These are phyloP conservation scores for Cirrhinus mrigala DNA, from an alignment of 2,797 vertebrate species.

Conservation along the genomic window DNA sequence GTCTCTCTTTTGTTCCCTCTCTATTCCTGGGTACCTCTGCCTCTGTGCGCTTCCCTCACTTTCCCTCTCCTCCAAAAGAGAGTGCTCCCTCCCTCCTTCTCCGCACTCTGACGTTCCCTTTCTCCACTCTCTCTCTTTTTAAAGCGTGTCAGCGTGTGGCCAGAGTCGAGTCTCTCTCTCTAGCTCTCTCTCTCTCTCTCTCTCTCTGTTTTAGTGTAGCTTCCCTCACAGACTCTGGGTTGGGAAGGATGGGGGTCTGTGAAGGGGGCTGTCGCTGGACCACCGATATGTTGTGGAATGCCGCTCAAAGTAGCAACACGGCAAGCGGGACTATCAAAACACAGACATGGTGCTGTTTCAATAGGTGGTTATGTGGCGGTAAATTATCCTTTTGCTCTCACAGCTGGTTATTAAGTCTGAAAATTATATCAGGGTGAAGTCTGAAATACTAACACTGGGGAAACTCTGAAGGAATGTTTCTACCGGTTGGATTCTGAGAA, in stretches of 20 bases:
- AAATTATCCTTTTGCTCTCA: slow-evolving; percentile 7
- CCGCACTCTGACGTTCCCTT: slow-evolving; percentile 72
- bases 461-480: background rate
- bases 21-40: slow-evolving; percentile 56
- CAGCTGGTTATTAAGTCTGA: slow-evolving; percentile 13
- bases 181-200: slow-evolving; percentile 22
- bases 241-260: slow-evolving; percentile 59
- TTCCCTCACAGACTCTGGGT: slow-evolving; percentile 55
- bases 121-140: slow-evolving; percentile 68
- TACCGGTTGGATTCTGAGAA: background rate
- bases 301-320: slow-evolving; percentile 14
- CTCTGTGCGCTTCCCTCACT: slow-evolving; percentile 50
- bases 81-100: slow-evolving; percentile 75
- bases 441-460: background rate
- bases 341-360: background rate
- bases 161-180: slow-evolving; percentile 78
- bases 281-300: slow-evolving; percentile 72
- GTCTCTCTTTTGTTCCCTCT: slow-evolving; percentile 62
- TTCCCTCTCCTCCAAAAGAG: slow-evolving; percentile 65
- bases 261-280: slow-evolving; percentile 81
- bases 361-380: background rate
- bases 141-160: slow-evolving; percentile 60
- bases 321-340: background rate
- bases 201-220: slow-evolving; percentile 72
- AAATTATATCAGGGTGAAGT: background rate